These are phyloP conservation scores for Tamias sibiricus DNA, from an alignment of 2,113 vertebrate species.

Conservation along the genomic window DNA sequence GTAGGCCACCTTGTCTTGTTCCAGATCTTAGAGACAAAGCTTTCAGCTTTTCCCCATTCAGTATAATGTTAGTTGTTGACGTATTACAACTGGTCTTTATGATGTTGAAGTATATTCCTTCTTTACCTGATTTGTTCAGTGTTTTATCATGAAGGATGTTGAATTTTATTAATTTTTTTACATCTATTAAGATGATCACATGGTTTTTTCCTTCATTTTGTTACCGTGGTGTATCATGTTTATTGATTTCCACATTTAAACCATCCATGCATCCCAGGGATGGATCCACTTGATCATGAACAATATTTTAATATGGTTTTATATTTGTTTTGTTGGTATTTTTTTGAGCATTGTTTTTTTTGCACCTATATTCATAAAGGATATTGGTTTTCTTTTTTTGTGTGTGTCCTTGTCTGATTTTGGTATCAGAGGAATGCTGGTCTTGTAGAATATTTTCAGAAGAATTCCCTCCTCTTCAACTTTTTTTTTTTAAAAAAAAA, in stretches of 20 bases:
- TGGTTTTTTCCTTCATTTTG: background rate
- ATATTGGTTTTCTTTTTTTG: background rate
- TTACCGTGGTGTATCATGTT: background rate
- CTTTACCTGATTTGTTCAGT: too few species aligned
- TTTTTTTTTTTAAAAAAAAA: too few species aligned
- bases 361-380: background rate
- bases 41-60: too few species aligned
- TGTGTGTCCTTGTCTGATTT: background rate
- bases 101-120: too few species aligned
- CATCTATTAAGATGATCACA: background rate
- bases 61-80: too few species aligned
- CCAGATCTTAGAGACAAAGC: too few species aligned
- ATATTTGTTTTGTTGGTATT: background rate
- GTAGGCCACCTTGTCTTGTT: too few species aligned
- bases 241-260: background rate
- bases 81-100: too few species aligned
- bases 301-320: background rate
- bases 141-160: too few species aligned
- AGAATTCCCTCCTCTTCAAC: background rate
- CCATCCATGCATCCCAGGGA: background rate
- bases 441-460: background rate
- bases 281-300: background rate
- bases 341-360: background rate
- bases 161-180: background rate
- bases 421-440: background rate